phyloP scores from a whole-genome alignment of 2,113 vertebrate genomes.

The Clarias magur region DNA sequence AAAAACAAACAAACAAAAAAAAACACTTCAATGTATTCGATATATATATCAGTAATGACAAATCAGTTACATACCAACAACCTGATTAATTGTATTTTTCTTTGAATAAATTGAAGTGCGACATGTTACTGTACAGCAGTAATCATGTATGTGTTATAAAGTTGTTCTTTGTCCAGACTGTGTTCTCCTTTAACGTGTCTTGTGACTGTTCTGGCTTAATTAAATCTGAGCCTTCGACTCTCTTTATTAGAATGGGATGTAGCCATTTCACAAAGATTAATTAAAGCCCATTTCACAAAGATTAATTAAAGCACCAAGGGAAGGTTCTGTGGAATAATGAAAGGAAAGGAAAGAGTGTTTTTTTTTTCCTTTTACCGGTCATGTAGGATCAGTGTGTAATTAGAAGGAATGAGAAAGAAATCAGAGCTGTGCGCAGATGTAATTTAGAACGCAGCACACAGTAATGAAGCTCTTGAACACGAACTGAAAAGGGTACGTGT shows the following conservation, averaged over 20 bases:
- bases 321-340: background rate
- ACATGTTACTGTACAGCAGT: background rate
- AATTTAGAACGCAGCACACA: background rate
- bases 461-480: background rate
- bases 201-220: background rate
- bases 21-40: no score
- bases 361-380: background rate
- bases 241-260: background rate
- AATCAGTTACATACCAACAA: background rate
- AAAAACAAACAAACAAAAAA: background rate
- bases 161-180: background rate
- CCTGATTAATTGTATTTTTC: background rate
- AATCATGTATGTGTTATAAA: background rate
- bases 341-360: background rate
- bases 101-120: background rate
- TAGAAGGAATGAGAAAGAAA: background rate
- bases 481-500: background rate
- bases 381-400: slow-evolving; percentile 8
- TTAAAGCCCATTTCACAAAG: background rate
- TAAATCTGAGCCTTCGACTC: background rate
- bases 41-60: background rate
- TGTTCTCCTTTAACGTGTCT: background rate
- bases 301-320: background rate
- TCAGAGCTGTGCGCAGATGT: background rate
- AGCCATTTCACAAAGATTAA: background rate